phyloP scores from a whole-genome alignment of 2,113 vertebrate species.

The Callochromis pleurospilus region DNA sequence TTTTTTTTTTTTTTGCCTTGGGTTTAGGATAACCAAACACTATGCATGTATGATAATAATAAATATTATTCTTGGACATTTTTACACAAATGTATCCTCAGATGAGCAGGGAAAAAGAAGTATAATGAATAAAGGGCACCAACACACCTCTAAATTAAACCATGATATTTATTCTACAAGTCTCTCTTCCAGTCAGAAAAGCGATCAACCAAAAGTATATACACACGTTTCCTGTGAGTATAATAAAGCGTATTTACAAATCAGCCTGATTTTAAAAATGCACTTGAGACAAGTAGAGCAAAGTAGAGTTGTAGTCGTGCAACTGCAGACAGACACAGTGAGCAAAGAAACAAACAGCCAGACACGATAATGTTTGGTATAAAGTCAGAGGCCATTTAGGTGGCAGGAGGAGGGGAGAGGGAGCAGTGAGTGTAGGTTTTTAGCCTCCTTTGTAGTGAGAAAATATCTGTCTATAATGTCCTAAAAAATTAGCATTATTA shows the following conservation, averaged over 20 bases:
- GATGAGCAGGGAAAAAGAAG: not conserved
- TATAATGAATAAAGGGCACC: slow-evolving; percentile 31
- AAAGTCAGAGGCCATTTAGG: not conserved
- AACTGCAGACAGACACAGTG: not conserved
- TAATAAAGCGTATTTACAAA: slow-evolving; percentile 27
- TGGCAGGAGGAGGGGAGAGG: slow-evolving; percentile 58
- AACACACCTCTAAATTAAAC: slow-evolving; percentile 61
- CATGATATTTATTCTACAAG: slow-evolving; percentile 66
- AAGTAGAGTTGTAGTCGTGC: not conserved
- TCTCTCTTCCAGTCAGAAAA: slow-evolving; percentile 20
- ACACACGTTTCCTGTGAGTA: slow-evolving; percentile 50
- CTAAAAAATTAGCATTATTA: not conserved
- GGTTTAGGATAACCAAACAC: not conserved
- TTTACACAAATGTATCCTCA: not conserved
- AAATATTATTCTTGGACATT: not conserved
- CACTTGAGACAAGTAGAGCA: not conserved
- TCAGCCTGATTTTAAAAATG: not conserved
- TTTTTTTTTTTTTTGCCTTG: not conserved
- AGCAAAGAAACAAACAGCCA: not conserved
- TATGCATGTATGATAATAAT: not conserved
- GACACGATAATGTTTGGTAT: not conserved
- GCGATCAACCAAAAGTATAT: slow-evolving; percentile 62
- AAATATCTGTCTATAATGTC: not conserved
- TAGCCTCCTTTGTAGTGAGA: not conserved
- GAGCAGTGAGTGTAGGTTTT: slow-evolving; percentile 36